These are phyloP conservation scores for Oxycera nigricornis DNA, from an alignment of 2,888 invertebrate species.

Conservation along the genomic window DNA sequence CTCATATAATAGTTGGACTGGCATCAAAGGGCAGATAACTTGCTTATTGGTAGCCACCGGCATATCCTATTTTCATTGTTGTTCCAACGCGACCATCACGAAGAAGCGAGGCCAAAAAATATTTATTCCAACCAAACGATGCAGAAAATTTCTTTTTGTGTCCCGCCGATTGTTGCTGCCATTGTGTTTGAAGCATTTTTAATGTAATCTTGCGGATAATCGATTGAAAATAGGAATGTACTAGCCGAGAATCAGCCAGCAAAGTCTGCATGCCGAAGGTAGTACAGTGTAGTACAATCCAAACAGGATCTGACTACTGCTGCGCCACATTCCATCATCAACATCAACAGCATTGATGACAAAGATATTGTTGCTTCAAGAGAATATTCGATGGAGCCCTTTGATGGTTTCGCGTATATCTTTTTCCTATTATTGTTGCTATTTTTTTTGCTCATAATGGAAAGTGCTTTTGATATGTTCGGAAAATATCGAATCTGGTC, in stretches of 20 bases:
- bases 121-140: constrained; percentile 44
- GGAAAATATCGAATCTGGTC: too few species aligned
- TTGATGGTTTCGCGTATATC: constrained; percentile 20
- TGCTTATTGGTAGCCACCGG: background rate
- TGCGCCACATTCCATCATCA: background rate
- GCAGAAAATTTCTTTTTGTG: constrained; percentile 46
- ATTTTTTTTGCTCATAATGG: constrained; percentile 7
- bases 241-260: background rate
- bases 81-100: background rate
- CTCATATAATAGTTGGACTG: background rate
- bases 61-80: background rate
- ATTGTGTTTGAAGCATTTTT: constrained; percentile 39
- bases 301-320: background rate
- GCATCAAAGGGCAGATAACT: background rate
- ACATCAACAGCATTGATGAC: constrained; percentile 10
- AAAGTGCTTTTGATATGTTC: background rate
- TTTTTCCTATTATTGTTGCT: background rate
- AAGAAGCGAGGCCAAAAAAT: constrained; percentile 29
- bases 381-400: constrained; percentile 27
- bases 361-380: constrained; percentile 32
- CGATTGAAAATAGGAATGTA: constrained; percentile 44
- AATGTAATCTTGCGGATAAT: constrained; percentile 47
- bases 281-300: background rate
- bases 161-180: constrained; percentile 30
- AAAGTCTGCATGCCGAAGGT: background rate